Base-by-base conservation (phyloP, 2,113 vertebrate genomes). In the Podiceps cristatus region DNA sequence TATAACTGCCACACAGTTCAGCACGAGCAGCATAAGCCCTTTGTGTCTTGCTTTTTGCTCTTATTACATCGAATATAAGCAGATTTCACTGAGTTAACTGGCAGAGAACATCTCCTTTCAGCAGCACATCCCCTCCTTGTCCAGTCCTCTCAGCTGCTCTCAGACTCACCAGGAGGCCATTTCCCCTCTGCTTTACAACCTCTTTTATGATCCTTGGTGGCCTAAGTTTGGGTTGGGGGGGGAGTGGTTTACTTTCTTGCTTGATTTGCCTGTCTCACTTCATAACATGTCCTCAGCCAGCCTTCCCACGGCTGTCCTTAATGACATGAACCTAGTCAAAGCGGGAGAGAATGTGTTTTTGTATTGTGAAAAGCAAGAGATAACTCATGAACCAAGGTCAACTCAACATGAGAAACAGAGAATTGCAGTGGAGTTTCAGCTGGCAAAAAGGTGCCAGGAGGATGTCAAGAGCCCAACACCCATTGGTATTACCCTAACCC, bases 21-120 rank as follows among this genome's bases (percentile, higher is more conserved):
- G 56, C 23, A 72, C 56, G n/a, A 84, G 77, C 45, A 90, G 64
- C 5, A 86, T 62, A 94, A 96, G 97, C 58, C 59, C 86, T 69
- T 73, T 66, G 94, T 94, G 91, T 76, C 62, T 95, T 85, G 60
- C 45, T 97, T 97, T 97, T 93, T 60, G 37, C 63, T 44, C 59
- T 95, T 97, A 92, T 95, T 91, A 92, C 87, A 91, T 90, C 47
- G 76, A 95, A 79, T 89, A 78, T 86, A 97, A 94, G 86, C 66
- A 90, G 76, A 96, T 97, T 95, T 93, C 89, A 80, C 91, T 24
- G 93, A 93, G 81, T 92, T 84, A 85, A 86, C 68, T 81, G 91
- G 84, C 93, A 96, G 86, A 79, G 86, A 96, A 96, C 91, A 89
- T 91, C 84, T 92, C 84, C 90, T 90, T 97, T 96, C 62, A 89